A percentile compares a stretch with the other conserved stretches of the same genome.
These are phyloP conservation scores for Chaetogeoica ovagalla DNA, from an alignment of 2,888 invertebrate genomes.

Conservation along the genomic window DNA sequence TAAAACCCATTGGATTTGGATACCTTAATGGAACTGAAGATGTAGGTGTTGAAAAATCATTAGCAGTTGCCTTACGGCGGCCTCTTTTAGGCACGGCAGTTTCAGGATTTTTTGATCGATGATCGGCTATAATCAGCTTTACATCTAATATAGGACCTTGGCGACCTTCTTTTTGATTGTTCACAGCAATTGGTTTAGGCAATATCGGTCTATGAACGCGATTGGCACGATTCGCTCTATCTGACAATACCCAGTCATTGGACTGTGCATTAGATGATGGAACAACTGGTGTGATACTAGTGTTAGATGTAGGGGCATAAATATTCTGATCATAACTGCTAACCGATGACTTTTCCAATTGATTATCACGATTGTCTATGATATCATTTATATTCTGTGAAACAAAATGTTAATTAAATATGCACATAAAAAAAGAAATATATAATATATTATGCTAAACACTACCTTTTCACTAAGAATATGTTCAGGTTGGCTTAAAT, in stretches of 20 bases:
- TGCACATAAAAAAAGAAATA: neutral
- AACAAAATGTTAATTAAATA: constrained; percentile 3
- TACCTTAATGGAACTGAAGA: constrained; percentile 41
- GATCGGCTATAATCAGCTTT: constrained; percentile 79
- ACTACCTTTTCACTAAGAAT: constrained; percentile 47
- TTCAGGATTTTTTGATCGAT: constrained; percentile 76
- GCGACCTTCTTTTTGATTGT: constrained; percentile 63
- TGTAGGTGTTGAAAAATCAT: constrained; percentile 45
- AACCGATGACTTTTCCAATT: constrained; percentile 10
- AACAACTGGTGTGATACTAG: constrained; percentile 26
- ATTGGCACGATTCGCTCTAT: constrained; percentile 21
- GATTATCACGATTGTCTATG: constrained; percentile 35
- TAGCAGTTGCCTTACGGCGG: constrained; percentile 41
- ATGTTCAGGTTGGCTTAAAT: constrained; percentile 47
- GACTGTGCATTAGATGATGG: constrained; percentile 1
- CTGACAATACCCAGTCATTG: constrained; percentile 42
- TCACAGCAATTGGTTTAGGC: constrained; percentile 60
- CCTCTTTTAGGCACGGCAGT: constrained; percentile 60
- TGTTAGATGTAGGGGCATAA: neutral
- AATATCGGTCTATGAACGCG: constrained; percentile 60
- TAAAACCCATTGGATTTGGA: constrained; percentile 39
- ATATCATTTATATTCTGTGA: constrained; percentile 31
- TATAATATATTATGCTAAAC: neutral
- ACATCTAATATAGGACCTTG: constrained; percentile 81
- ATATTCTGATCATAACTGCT: constrained; percentile 24